phyloP scores from a whole-genome alignment of 1,140 invertebrate genomes.

The Geopemphigus sp. region DNA sequence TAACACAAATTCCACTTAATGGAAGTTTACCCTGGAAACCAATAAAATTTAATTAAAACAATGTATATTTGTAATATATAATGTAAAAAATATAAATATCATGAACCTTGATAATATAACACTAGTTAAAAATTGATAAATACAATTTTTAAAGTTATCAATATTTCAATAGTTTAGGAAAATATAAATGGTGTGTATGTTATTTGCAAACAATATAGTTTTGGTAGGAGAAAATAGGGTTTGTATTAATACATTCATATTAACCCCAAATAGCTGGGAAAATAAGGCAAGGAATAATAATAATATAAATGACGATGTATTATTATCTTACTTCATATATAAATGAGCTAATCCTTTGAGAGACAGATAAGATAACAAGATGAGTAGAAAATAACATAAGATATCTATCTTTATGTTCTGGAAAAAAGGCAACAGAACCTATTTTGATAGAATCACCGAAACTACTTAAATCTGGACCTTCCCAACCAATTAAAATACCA shows the following conservation, averaged over 20 bases:
- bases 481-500: conserved; percentile 84
- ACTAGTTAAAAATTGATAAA: no score
- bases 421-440: conserved; percentile 79
- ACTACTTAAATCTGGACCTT: conserved; percentile 77
- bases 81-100: no score
- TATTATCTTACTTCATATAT: conserved; percentile 78
- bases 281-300: no score
- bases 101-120: no score
- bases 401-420: conserved; percentile 82
- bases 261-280: no score
- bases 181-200: no score
- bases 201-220: no score
- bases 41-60: not conserved
- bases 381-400: conserved; percentile 87
- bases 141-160: no score
- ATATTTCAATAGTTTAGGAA: no score
- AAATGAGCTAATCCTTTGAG: conserved; percentile 88
- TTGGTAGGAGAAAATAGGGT: no score
- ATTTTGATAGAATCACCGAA: conserved; percentile 80
- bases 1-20: conserved; percentile 77
- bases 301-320: not conserved
- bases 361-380: conserved; percentile 86
- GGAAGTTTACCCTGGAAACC: conserved; percentile 79
- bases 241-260: no score
- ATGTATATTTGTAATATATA: no score